Evolutionary conservation across 37 sponge, comb jelly and placozoan genomes (phyloP), one percentile per base, ranked within the genome.

Genomic region (Chondrilla cf. caribensis): DNA sequence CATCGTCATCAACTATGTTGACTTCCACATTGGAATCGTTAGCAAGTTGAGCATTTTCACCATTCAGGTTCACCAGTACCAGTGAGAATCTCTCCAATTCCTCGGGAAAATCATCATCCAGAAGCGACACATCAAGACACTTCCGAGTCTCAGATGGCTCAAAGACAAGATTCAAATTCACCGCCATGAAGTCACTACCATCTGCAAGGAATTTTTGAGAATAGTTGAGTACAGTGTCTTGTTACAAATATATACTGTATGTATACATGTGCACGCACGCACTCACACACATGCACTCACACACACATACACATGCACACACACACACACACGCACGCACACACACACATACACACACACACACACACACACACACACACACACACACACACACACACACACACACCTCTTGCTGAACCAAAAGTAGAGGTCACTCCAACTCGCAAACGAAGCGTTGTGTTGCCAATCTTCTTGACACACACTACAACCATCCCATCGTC

Each of bases 131-230:
- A 5, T 70, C 21, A 5, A 70, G 39, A 36, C 71, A 70, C 37
- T 19, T 70, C 5, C 28, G 39, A 38, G 21, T 6, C 19, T 70
- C 71, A 33, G 22, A 22, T 8, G 71, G 71, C 38, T 31, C 71
- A 36, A 70, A 70, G 14, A 28, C 38, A 18, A 70, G 39, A 8
- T 70, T 29, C 19, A 33, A 33, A 70, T 70, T 70, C 3, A 70
- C 37, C 8, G 71, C 38, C 19, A 38, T 37, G 71, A 70, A 70
- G 39, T 70, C 71, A 70, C 8, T 70, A 28, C 71, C 71, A 70
- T 70, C 71, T 70, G 18, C 37, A 70, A 70, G 5, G 32, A 36
- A 70, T 8, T n/a, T n/a, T n/a, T n/a, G n/a, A n/a, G n/a, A n/a
- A n/a, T n/a, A n/a, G n/a, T n/a, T n/a, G 57, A 17, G 17, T n/a